Conservation (phyloP, 2,113 vertebrate species). For the Leiothrix lutea region DNA sequence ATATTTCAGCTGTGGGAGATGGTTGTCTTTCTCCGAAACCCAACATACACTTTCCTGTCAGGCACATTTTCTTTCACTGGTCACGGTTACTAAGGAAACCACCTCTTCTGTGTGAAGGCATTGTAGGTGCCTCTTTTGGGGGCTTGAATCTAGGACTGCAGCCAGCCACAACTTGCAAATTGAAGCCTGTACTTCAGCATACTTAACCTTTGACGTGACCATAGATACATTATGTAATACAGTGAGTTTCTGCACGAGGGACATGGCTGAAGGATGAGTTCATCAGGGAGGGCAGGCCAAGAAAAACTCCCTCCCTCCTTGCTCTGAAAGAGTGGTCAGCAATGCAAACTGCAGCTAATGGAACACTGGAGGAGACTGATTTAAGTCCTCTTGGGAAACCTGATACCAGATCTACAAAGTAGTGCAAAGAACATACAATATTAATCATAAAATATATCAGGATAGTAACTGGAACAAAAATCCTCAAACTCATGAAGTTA, state of each 20-base stretch:
- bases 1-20: background rate
- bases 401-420: background rate
- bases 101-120: conserved; percentile 27
- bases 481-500: background rate
- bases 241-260: background rate
- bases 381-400: background rate
- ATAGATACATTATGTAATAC: rapidly evolving
- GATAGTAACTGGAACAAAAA: background rate
- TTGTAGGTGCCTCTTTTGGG: background rate
- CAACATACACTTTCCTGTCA: conserved; percentile 1
- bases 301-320: background rate
- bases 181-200: background rate
- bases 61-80: conserved; percentile 46
- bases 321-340: background rate
- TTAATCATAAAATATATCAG: background rate
- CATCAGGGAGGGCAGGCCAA: background rate
- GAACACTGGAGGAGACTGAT: background rate
- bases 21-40: background rate
- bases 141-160: conserved; percentile 18
- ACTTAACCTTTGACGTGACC: conserved; percentile 27
- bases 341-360: background rate
- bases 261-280: background rate
- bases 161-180: conserved; percentile 31
- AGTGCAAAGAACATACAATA: background rate
- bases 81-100: conserved; percentile 69